A percentile compares a stretch with the other conserved stretches of the same genome.
Evolutionary conservation across 1,140 invertebrate genomes (phyloP).

Genomic region (Hycleus cichorii): DNA sequence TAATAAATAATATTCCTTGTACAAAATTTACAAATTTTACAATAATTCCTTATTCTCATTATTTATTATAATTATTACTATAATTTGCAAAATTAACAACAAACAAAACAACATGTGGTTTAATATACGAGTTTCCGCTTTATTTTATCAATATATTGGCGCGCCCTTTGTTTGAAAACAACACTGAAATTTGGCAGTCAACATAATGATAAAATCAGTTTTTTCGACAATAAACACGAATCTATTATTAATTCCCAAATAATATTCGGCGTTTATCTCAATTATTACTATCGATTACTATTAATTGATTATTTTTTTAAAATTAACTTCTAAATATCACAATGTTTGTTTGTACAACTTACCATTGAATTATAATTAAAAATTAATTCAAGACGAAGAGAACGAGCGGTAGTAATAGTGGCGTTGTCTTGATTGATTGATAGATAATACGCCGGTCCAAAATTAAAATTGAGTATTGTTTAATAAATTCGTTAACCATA

Average conservation of each 20-base stretch:
- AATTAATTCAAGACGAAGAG: no score
- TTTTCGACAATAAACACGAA: no score
- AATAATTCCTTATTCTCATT: neutral
- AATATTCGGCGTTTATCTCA: constrained; percentile 17
- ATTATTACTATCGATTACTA: no score
- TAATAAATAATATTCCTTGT: constrained; percentile 20
- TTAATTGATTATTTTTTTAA: constrained; percentile 13
- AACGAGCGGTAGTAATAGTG: no score
- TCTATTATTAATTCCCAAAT: neutral
- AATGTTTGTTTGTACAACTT: constrained; percentile 25
- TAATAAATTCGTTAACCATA: neutral
- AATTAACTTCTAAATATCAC: constrained; percentile 29
- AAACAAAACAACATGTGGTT: constrained; percentile 20
- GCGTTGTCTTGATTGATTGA: neutral
- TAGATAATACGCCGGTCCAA: neutral
- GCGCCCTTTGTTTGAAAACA: constrained; percentile 3
- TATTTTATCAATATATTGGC: no score
- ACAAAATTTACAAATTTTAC: constrained; percentile 25
- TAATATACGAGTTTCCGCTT: constrained; percentile 7
- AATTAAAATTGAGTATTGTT: no score
- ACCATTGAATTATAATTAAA: no score
- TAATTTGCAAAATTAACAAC: constrained; percentile 19
- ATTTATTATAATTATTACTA: neutral
- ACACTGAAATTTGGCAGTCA: constrained; percentile 27
- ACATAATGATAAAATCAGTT: neutral